Evolutionary conservation across 2,113 vertebrate species (phyloP), one percentile per base, ranked within the genome.

Genomic region (Microtus montanus): DNA sequence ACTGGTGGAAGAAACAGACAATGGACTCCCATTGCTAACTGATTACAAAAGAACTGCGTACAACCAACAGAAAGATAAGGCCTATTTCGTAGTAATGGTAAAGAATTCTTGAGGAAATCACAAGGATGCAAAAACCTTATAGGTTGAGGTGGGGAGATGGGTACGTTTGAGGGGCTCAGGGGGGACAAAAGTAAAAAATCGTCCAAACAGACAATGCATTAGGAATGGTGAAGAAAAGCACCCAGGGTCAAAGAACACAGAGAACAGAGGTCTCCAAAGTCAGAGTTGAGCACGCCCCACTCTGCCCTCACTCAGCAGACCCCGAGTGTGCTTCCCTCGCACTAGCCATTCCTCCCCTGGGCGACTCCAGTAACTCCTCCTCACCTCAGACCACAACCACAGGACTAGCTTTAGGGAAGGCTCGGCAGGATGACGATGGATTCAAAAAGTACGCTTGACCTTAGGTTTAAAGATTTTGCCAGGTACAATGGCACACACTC

Each of bases 181-280:
- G 8, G 26, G 44, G 35, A 20, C 41, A 92, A 94, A 41, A 41
- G 41, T 41, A 41, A 41, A 52, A 12, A 73, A 71, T 17, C 33
- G 0, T 54, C 7, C 47, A 30, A 79, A 22, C 52, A 41, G 70
- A 41, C 35, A 58, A 26, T 2, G 15, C 11, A 73, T 49, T 49
- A 92, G 47, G 74, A 87, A 82, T 44, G 64, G 41, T 24, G n/a
- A 86, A 85, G 75, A 79, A 54, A 95, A 86, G 41, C 1, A 85
- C 38, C 30, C 49, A 73, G 41, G 26, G 12, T 24, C 7, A 78
- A 79, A 68, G 38, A 44, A 64, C 8, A 83, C 22, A 22, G 35
- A 30, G 44, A 77, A 58, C 54, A 44, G 63, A 52, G 41, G 28
- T 68, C 63, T 80, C 22, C 13, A 54, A 38, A 44, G 1, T 66